phyloP scores from a whole-genome alignment of 2,888 invertebrate genomes.

The Gymnocheta viridis region DNA sequence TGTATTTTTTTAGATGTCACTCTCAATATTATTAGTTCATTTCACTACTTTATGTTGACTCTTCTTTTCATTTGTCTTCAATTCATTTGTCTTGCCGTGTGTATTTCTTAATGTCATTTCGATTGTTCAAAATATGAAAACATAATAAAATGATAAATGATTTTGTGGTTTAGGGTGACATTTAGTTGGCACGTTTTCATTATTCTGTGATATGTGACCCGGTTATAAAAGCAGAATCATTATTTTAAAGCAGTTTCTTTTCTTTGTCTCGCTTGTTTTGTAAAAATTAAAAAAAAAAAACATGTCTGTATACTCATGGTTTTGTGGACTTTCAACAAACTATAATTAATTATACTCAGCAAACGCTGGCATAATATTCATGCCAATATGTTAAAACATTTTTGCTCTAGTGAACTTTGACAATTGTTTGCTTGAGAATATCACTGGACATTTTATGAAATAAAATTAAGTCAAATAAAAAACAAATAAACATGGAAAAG shows the following conservation, averaged over 20 bases:
- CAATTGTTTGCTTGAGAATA: slow-evolving; percentile 15
- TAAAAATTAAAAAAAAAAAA: too few species aligned
- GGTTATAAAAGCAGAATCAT: slow-evolving; percentile 37
- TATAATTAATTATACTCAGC: slow-evolving; percentile 5
- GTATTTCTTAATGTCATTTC: slow-evolving; percentile 14
- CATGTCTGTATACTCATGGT: neutral
- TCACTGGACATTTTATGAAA: slow-evolving; percentile 30
- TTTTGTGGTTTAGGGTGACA: slow-evolving; percentile 52
- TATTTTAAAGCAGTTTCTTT: neutral
- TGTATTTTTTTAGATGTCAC: slow-evolving; percentile 24
- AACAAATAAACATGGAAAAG: slow-evolving; percentile 14
- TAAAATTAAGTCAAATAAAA: neutral
- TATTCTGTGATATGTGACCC: slow-evolving; percentile 50
- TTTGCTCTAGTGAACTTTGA: slow-evolving; percentile 63
- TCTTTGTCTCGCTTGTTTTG: neutral
- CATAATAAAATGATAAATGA: slow-evolving; percentile 59
- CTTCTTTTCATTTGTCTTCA: slow-evolving; percentile 3
- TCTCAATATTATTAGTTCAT: slow-evolving; percentile 30
- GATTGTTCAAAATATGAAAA: slow-evolving; percentile 44
- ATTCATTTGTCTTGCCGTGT: neutral
- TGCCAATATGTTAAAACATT: slow-evolving; percentile 15
- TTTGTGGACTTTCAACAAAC: slow-evolving; percentile 39
- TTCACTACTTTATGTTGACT: slow-evolving; percentile 3
- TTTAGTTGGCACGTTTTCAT: slow-evolving; percentile 63
- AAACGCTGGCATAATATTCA: neutral